Percentiles rank a stretch among this genome's conserved stretches.
These are phyloP conservation scores for Lutraria lutraria DNA, from an alignment of 2,888 invertebrate genomes.

Conservation along the genomic window DNA sequence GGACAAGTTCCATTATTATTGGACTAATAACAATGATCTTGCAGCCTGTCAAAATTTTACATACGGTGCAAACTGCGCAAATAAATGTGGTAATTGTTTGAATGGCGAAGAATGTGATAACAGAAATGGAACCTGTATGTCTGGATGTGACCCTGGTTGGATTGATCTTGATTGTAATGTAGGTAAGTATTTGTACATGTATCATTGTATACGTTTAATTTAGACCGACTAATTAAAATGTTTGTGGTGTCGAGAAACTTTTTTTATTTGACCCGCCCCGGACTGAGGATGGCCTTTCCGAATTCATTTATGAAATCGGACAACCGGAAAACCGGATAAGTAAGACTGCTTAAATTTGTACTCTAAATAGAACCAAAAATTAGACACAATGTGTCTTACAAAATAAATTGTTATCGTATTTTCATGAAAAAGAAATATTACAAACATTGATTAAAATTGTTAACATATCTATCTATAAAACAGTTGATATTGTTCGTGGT, in stretches of 20 bases:
- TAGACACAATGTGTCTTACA: background rate
- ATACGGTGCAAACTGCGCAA: constrained; percentile 47
- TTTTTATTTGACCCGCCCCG: background rate
- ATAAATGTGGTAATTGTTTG: constrained; percentile 43
- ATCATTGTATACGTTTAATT: background rate
- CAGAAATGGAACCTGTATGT: constrained; percentile 40
- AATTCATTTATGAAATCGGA: too few relatives aligned
- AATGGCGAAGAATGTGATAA: constrained; percentile 48
- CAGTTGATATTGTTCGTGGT: too few relatives aligned
- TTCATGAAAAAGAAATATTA: too few relatives aligned
- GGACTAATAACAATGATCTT: background rate
- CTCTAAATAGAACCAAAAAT: background rate
- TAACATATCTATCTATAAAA: too few relatives aligned
- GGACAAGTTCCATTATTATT: background rate
- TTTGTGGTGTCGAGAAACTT: background rate
- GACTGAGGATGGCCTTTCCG: too few relatives aligned
- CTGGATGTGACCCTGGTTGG: constrained; percentile 57
- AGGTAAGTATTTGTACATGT: constrained; percentile 44
- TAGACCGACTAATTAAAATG: background rate
- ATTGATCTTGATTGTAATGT: constrained; percentile 17
- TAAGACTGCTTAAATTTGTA: background rate
- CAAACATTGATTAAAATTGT: too few relatives aligned
- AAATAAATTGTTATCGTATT: too few relatives aligned
- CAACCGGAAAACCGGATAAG: background rate
- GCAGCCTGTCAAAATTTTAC: constrained; percentile 55